These are phyloP conservation scores for Mya arenaria DNA, from an alignment of 1,140 invertebrate genomes.

Conservation along the genomic window DNA sequence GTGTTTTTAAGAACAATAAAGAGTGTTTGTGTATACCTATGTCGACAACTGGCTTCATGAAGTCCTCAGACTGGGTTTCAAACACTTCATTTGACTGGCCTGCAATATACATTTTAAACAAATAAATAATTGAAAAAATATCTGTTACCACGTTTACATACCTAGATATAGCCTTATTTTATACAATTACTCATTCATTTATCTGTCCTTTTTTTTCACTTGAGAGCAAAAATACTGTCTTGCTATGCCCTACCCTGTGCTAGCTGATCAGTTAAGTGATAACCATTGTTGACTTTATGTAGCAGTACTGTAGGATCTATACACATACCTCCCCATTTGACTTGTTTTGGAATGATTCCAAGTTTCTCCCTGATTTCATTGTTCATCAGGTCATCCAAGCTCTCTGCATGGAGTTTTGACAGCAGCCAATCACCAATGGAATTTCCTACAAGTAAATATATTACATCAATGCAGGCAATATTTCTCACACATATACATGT, in stretches of 20 bases:
- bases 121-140: too few relatives aligned
- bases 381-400: constrained; percentile 87
- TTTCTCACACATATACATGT: too few relatives aligned
- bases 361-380: constrained; percentile 85
- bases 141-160: too few relatives aligned
- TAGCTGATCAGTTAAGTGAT: too few relatives aligned
- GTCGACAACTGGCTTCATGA: constrained; percentile 91
- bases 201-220: too few relatives aligned
- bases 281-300: too few relatives aligned
- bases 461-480: too few relatives aligned
- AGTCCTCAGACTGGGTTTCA: constrained; percentile 85
- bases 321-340: constrained; percentile 85
- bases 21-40: constrained; percentile 84
- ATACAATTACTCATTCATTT: too few relatives aligned
- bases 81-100: constrained; percentile 86
- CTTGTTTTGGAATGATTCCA: constrained; percentile 83
- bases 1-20: neutral
- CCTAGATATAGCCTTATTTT: too few relatives aligned
- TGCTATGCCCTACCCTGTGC: too few relatives aligned
- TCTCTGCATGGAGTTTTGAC: constrained; percentile 60
- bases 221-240: too few relatives aligned
- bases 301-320: neutral
- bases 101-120: too few relatives aligned
- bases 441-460: neutral
- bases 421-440: constrained; percentile 56